These are phyloP conservation scores for Himalopsyche japonica DNA, from an alignment of 2,888 invertebrate species.

Conservation along the genomic window DNA sequence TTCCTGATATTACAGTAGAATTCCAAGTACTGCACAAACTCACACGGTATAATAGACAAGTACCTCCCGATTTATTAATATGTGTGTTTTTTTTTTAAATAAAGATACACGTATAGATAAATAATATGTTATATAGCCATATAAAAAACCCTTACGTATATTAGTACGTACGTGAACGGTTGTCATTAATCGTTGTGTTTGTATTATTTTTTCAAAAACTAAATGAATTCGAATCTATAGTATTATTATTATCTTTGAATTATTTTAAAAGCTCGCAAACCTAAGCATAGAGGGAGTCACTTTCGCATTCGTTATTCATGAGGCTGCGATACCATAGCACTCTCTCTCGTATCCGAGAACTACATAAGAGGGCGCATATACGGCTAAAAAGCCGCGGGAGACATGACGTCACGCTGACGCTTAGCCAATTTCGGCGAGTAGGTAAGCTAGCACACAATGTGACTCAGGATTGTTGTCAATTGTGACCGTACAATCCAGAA, in stretches of 20 bases:
- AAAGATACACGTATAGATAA: too few relatives aligned
- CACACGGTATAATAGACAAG: too few relatives aligned
- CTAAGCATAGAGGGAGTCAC: background rate
- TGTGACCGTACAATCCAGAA: background rate
- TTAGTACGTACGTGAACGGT: too few relatives aligned
- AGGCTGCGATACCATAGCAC: background rate
- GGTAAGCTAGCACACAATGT: background rate
- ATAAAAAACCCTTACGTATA: too few relatives aligned
- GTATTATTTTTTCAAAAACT: too few relatives aligned
- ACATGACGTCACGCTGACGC: slow-evolving; percentile 22
- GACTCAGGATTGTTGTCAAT: background rate
- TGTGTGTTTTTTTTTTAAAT: too few relatives aligned
- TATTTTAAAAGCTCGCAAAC: background rate
- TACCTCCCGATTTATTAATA: too few relatives aligned
- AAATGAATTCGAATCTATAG: background rate
- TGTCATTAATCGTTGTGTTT: too few relatives aligned
- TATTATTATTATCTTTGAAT: background rate
- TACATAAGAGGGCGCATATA: background rate
- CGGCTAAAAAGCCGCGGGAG: slow-evolving; percentile 8
- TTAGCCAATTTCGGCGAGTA: slow-evolving; percentile 21
- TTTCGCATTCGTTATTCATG: background rate
- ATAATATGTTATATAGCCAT: too few relatives aligned
- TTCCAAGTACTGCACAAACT: too few relatives aligned
- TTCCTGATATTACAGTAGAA: too few relatives aligned
- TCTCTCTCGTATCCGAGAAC: background rate